Evolutionary conservation across 2,888 invertebrate species (phyloP).

Genomic region (Entomobrya proxima): DNA sequence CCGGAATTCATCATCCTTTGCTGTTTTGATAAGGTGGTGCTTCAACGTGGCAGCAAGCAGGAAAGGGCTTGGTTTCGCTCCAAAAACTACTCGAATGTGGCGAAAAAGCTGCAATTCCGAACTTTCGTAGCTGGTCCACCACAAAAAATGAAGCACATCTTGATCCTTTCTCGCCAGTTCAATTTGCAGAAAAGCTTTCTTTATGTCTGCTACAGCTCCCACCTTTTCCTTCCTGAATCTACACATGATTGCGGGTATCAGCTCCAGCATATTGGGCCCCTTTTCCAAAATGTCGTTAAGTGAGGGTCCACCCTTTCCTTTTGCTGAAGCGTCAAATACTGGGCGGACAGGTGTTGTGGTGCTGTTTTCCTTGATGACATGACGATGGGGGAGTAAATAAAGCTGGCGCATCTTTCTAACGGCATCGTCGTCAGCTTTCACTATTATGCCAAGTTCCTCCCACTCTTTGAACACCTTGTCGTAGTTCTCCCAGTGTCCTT

Average conservation of each 20-base stretch:
- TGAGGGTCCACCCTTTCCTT: constrained; percentile 46
- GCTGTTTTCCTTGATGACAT: constrained; percentile 63
- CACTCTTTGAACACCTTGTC: background rate
- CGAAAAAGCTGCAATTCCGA: background rate
- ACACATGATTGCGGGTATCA: constrained; percentile 53
- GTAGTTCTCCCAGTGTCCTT: background rate
- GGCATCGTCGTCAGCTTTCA: background rate
- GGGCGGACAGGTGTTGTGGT: constrained; percentile 67
- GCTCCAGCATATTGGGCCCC: constrained; percentile 66
- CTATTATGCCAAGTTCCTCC: background rate
- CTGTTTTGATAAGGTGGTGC: background rate
- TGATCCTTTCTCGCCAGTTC: constrained; percentile 71
- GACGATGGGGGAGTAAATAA: constrained; percentile 68
- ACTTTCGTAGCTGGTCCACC: constrained; percentile 59
- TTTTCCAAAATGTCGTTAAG: constrained; percentile 72
- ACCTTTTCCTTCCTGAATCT: constrained; percentile 55
- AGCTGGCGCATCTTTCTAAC: constrained; percentile 47
- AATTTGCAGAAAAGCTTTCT: constrained; percentile 76
- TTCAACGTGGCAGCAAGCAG: constrained; percentile 5
- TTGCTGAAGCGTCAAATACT: constrained; percentile 72
- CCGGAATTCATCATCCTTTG: background rate
- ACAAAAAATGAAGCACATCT: constrained; percentile 75
- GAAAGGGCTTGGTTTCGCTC: constrained; percentile 14
- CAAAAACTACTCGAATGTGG: constrained; percentile 61
- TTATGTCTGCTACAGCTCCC: constrained; percentile 75